Evolutionary conservation across 2,888 invertebrate genomes (phyloP).

Genomic region (Amiota mariae): DNA sequence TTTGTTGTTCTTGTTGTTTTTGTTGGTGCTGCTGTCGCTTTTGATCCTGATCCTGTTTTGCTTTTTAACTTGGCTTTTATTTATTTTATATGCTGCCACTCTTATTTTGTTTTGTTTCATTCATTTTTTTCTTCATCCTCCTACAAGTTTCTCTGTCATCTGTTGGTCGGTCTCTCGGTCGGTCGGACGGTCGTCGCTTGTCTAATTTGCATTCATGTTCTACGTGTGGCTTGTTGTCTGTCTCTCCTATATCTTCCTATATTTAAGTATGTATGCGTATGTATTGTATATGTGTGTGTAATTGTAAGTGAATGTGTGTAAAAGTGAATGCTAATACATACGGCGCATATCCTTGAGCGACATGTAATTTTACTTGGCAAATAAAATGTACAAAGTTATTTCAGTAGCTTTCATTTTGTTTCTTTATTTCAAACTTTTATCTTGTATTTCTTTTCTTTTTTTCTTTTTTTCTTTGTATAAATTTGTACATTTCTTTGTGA

Average conservation of each 20-base stretch:
- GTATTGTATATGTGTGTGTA: conserved; percentile 13
- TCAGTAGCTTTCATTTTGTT: conserved; percentile 48
- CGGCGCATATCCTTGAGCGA: conserved; percentile 62
- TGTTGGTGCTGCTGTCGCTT: not conserved
- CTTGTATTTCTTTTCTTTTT: conserved; percentile 40
- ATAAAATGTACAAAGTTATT: conserved; percentile 69
- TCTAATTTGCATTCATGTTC: conserved; percentile 34
- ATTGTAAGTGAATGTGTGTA: no score
- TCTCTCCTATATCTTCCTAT: no score
- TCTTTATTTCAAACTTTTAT: conserved; percentile 35
- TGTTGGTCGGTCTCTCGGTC: no score
- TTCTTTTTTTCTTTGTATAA: conserved; percentile 39
- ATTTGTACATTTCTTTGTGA: not conserved
- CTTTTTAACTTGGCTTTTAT: conserved; percentile 18
- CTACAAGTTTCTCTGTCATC: not conserved
- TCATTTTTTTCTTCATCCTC: conserved; percentile 8
- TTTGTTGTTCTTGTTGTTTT: no score
- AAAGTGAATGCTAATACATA: conserved; percentile 32
- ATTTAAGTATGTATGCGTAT: not conserved
- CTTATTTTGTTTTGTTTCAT: conserved; percentile 15
- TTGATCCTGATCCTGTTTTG: conserved; percentile 2
- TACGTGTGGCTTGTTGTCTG: no score
- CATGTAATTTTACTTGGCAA: conserved; percentile 69
- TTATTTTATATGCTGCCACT: conserved; percentile 7
- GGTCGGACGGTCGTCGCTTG: conserved; percentile 8